Conservation (phyloP, 2,888 invertebrate species). For the Sympetrum striolatum region DNA sequence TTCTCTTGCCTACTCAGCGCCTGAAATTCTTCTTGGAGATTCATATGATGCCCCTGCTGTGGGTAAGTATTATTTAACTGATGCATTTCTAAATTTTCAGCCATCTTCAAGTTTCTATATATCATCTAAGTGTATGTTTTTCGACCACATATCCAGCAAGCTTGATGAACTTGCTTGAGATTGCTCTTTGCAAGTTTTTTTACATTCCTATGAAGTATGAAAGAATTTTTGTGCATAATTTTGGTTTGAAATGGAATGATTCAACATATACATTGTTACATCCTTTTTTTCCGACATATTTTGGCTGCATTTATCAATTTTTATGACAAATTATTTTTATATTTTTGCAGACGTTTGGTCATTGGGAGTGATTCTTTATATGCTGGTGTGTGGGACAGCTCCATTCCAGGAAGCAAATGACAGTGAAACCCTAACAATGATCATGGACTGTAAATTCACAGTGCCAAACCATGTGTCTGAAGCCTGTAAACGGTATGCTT, state of each 20-base stretch:
- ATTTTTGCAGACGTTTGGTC: conserved; percentile 90
- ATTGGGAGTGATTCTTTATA: conserved; percentile 96
- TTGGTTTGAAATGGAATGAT: too few species aligned
- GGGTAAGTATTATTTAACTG: conserved; percentile 64
- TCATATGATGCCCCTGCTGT: conserved; percentile 99
- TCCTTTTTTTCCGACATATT: too few species aligned
- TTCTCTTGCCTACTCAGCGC: conserved; percentile 97
- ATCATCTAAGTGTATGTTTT: too few species aligned
- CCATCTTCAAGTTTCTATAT: too few species aligned
- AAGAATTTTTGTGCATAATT: too few species aligned
- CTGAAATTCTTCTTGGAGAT: conserved; percentile 97
- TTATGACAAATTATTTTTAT: background rate
- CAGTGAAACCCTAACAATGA: conserved; percentile 98
- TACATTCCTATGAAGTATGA: too few species aligned
- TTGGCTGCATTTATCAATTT: too few species aligned
- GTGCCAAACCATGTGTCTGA: conserved; percentile 87
- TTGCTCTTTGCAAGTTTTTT: too few species aligned
- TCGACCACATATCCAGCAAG: too few species aligned
- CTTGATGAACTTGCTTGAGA: too few species aligned
- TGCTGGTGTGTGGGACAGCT: conserved; percentile 96
- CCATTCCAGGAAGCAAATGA: conserved; percentile 99
- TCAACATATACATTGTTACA: too few species aligned
- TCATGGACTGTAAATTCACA: conserved; percentile 98
- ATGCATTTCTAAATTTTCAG: too few species aligned
- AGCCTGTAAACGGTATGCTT: conserved; percentile 77